Evolutionary conservation across 2,888 invertebrate species (phyloP).

Genomic region (Thera obeliscata): DNA sequence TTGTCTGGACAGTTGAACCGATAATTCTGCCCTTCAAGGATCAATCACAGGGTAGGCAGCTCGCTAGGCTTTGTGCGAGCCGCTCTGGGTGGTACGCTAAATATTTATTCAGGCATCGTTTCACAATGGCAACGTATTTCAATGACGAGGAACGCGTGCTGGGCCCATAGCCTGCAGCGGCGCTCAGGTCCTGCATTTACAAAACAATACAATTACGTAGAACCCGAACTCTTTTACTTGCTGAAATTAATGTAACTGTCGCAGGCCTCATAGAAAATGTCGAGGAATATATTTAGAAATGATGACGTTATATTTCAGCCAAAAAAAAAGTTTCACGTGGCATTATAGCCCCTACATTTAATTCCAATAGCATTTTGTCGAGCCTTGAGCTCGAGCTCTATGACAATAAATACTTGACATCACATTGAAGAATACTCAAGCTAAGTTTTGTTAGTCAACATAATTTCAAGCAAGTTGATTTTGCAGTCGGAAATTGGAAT

Average conservation of each 20-base stretch:
- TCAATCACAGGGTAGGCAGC: slow-evolving; percentile 64
- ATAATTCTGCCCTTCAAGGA: slow-evolving; percentile 72
- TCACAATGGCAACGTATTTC: slow-evolving; percentile 81
- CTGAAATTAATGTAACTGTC: background rate
- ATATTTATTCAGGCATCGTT: slow-evolving; percentile 77
- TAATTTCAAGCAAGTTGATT: too few species aligned
- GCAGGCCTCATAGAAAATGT: too few species aligned
- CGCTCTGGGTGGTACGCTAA: slow-evolving; percentile 78
- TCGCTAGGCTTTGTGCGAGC: slow-evolving; percentile 60
- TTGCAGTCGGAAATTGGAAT: too few species aligned
- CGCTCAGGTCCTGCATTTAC: slow-evolving; percentile 35
- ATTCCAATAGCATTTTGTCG: too few species aligned
- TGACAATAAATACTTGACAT: too few species aligned
- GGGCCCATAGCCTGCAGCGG: slow-evolving; percentile 56
- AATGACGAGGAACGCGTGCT: slow-evolving; percentile 62
- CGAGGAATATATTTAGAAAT: too few species aligned
- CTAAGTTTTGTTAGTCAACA: too few species aligned
- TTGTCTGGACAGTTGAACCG: slow-evolving; percentile 43
- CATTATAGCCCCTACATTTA: too few species aligned
- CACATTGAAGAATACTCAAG: too few species aligned
- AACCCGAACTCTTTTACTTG: slow-evolving; percentile 16
- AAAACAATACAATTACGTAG: slow-evolving; percentile 5
- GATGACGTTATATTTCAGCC: too few species aligned
- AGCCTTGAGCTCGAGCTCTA: too few species aligned
- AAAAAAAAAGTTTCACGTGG: too few species aligned